Percentiles rank a stretch among this genome's conserved stretches.
These are phyloP conservation scores for Rousettus leschenaultii DNA, from an alignment of 2,113 vertebrate species.

Conservation along the genomic window DNA sequence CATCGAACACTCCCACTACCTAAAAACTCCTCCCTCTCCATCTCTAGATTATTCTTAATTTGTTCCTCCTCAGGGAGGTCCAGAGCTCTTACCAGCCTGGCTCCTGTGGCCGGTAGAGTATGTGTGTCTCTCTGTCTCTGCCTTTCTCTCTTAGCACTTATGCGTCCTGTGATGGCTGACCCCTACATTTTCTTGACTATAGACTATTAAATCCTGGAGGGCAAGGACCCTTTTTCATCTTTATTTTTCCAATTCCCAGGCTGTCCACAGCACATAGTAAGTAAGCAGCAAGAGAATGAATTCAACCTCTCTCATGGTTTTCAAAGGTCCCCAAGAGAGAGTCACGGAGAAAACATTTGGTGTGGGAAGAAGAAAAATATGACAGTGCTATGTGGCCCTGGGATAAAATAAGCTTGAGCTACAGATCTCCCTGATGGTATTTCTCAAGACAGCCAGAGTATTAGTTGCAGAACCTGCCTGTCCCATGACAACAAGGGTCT, in stretches of 20 bases:
- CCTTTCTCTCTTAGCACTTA: background rate
- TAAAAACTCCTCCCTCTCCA: background rate
- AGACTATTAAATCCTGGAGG: background rate
- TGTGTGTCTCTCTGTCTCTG: too few species aligned
- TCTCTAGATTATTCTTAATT: background rate
- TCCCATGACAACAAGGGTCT: slow-evolving; percentile 62
- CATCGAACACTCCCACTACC: background rate
- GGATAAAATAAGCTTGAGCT: slow-evolving; percentile 24
- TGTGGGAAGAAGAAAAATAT: background rate
- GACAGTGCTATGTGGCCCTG: background rate
- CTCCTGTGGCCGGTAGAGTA: background rate
- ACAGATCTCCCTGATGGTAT: slow-evolving; percentile 2
- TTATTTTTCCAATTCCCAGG: background rate
- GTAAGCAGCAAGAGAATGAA: background rate
- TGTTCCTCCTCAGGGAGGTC: background rate
- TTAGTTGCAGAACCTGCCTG: slow-evolving; percentile 47
- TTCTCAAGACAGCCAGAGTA: slow-evolving; percentile 47
- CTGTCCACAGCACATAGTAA: background rate
- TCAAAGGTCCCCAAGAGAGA: background rate
- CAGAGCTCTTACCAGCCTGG: background rate
- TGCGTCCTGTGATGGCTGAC: background rate
- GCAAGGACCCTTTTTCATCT: background rate
- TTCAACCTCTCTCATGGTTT: background rate
- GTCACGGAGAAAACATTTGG: background rate
- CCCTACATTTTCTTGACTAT: background rate